These are phyloP conservation scores for Clunio marinus DNA, from an alignment of 2,888 invertebrate species.

Conservation along the genomic window DNA sequence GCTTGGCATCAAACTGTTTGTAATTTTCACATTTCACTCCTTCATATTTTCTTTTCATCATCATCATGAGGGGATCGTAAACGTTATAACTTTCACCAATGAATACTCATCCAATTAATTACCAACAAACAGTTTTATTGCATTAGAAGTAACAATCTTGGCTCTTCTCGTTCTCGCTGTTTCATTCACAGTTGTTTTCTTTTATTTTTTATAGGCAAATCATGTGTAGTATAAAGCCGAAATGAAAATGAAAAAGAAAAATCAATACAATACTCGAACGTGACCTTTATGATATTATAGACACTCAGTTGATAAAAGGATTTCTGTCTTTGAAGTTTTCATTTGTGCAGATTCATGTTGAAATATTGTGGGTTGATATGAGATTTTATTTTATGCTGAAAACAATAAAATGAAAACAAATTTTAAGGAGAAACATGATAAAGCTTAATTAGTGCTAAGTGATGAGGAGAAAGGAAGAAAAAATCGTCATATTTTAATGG, in stretches of 20 bases:
- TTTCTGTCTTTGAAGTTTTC: not conserved
- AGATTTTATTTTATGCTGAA: too few species aligned
- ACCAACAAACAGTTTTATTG: slow-evolving; percentile 6
- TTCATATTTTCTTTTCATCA: not conserved
- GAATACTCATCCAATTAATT: slow-evolving; percentile 12
- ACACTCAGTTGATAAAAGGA: not conserved
- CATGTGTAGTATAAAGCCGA: not conserved
- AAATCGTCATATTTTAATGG: slow-evolving; percentile 7
- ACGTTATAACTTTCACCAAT: not conserved
- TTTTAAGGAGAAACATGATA: not conserved
- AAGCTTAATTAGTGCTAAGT: not conserved
- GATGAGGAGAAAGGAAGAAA: not conserved
- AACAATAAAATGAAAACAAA: not conserved
- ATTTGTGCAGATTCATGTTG: too few species aligned
- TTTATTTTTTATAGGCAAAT: slow-evolving; percentile 4
- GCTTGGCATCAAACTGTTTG: not conserved
- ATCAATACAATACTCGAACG: not conserved
- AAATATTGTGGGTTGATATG: too few species aligned
- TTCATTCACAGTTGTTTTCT: not conserved
- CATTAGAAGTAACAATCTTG: not conserved
- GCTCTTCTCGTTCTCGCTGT: not conserved
- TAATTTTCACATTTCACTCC: not conserved
- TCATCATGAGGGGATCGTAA: slow-evolving; percentile 5
- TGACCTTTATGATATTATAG: not conserved
- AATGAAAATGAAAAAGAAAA: not conserved